phyloP scores from a whole-genome alignment of 2,113 vertebrate species.

The Stegostoma tigrinum region DNA sequence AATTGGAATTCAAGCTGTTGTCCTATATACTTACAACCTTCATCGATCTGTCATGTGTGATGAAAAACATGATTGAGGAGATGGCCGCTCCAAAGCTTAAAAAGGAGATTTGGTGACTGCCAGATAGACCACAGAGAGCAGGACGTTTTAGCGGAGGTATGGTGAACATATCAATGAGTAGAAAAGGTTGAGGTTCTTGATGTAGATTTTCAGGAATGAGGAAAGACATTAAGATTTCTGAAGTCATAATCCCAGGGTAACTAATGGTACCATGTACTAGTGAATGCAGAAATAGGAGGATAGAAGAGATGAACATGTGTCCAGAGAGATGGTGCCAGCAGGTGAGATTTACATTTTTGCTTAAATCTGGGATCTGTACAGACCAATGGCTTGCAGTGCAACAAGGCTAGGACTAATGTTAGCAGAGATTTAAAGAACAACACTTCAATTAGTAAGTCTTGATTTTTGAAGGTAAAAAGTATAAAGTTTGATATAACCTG shows the following conservation, averaged over 20 bases:
- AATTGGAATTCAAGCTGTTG: background rate
- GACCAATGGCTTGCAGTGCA: background rate
- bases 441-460: no score
- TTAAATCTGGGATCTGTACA: background rate
- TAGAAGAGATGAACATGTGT: background rate
- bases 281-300: background rate
- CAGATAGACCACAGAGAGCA: background rate
- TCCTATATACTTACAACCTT: background rate
- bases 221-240: no score
- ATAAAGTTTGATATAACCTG: no score
- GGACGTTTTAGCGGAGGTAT: no score
- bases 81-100: background rate
- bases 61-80: background rate
- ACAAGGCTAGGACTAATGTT: no score
- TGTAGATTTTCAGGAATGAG: no score
- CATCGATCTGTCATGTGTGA: background rate
- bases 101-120: background rate
- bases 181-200: no score
- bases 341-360: background rate
- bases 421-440: no score
- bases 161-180: no score
- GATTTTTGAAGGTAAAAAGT: no score
- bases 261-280: no score
- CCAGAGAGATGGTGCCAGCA: background rate
- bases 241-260: no score